Evolutionary conservation across 2,797 vertebrate genomes (phyloP), one percentile per base, ranked within the genome.

Genomic region (Podarcis siculus): DNA sequence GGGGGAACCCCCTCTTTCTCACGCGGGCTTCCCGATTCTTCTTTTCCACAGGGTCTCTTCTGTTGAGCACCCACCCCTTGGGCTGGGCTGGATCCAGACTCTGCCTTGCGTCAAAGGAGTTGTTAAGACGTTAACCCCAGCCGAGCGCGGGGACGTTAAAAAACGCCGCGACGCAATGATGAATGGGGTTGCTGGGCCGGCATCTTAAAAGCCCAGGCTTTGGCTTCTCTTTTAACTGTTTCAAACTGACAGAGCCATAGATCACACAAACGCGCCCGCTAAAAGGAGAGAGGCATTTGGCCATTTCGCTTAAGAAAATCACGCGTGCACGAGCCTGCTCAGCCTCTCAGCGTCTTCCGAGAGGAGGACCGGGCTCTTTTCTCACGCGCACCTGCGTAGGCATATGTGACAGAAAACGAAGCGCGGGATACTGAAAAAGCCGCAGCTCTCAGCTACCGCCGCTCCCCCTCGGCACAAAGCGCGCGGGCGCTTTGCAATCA

Each of bases 191-290:
- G 93, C 94, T 93, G 94, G 95, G 94, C 92, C 93, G 95, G 95
- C 94, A 94, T 95, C 95, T 96, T 95, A 94, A 96, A 96, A 96
- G 83, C 95, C 96, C 92, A 94, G 94, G 95, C 93, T 97, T 96
- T 97, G 95, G 94, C 95, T 96, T 96, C 96, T 96, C 96, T 95
- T 95, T 95, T 97, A 97, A 97, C 96, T 95, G 95, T 96, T 96
- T 96, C 93, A 94, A 95, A 95, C 93, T 96, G 97, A 97, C 96
- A 97, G 96, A 88, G 90, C 96, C 94, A 95, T 97, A 96, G 97
- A 97, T 96, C 88, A 89, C 58, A 37, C 96, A 96, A 94, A 93
- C 92, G 91, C 94, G 96, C 95, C 95, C 94, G 94, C 95, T 72
- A 30, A 93, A 95, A 94, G 95, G 91, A 64, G 95, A 94, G 95